Conservation (phyloP, 2,113 vertebrate species). For the Hyla sarda region DNA sequence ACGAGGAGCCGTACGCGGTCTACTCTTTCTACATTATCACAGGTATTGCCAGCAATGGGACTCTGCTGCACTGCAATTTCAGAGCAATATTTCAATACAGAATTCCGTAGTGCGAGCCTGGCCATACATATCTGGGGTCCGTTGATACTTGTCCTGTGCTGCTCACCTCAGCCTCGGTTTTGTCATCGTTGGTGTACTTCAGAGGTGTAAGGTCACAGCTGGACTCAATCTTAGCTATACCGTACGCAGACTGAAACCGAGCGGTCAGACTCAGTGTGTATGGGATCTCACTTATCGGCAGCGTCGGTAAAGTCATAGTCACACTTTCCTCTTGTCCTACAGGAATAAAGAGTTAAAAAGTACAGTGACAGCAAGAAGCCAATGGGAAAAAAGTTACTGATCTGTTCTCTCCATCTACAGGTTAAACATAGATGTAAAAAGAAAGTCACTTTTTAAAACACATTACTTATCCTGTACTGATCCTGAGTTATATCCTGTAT, state of each 20-base stretch:
- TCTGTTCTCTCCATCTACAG: too few species aligned
- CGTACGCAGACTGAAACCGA: slow-evolving; percentile 72
- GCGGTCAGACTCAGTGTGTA: slow-evolving; percentile 75
- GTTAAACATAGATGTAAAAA: too few species aligned
- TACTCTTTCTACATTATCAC: too few species aligned
- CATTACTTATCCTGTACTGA: too few species aligned
- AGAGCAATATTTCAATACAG: too few species aligned
- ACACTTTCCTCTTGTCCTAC: slow-evolving; percentile 40
- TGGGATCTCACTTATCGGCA: slow-evolving; percentile 67
- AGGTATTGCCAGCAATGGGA: too few species aligned
- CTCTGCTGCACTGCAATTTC: too few species aligned
- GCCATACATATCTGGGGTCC: neutral
- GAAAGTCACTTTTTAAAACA: too few species aligned
- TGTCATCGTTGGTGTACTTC: slow-evolving; percentile 69
- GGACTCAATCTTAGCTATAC: slow-evolving; percentile 77
- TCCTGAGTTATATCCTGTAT: too few species aligned
- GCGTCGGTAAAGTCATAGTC: neutral
- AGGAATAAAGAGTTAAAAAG: neutral
- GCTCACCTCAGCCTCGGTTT: slow-evolving; percentile 74
- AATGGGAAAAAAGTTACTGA: neutral
- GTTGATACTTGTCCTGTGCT: neutral
- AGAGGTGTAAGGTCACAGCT: slow-evolving; percentile 73
- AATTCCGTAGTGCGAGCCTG: too few species aligned
- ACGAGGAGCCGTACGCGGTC: too few species aligned
- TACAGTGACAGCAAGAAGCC: too few species aligned